Base-by-base conservation (phyloP, 2,113 vertebrate genomes). In the Anolis sagrei region DNA sequence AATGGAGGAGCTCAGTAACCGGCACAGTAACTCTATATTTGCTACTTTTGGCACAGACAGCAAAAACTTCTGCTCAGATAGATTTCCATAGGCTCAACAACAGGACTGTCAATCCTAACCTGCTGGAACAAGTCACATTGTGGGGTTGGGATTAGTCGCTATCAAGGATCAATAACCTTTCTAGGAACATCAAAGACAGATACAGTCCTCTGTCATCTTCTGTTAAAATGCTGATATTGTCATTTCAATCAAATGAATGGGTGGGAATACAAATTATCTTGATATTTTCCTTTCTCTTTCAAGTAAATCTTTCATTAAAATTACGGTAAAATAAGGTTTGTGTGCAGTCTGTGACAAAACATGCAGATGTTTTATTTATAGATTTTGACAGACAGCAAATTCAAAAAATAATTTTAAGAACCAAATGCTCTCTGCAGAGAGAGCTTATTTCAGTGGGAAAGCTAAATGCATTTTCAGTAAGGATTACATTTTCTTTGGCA, bases 401-500 rank as follows among this genome's bases (percentile, higher is more conserved):
- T 88, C 92, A 95, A 95, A 95, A 95, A 96, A 93, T 93, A 95
- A 93, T 94, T 96, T 92, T 87, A 94, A 92, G 87, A 92, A 89
- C 86, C 93, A 95, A 95, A 94, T 83, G 87, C 72, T 91, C 86
- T 94, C 93, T 90, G 86, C 90, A 82, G 61, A 95, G 93, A 93
- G 89, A 94, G 91, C 91, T 96, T 94, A 95, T 96, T 95, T 95
- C 91, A 95, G 92, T 94, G 86, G 77, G 91, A 84, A 92, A 91
- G 91, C 92, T 95, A 95, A 97, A 95, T 14, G 61, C 85, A 90
- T 95, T 95, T 93, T 90, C 92, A 95, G 93, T 94, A 94, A 95
- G 95, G 91, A 96, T 96, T 95, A 95, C 90, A 94, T 95, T 96
- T 96, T 94, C 91, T 92, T 96, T 95, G 95, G 94, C 95, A 94